Evolutionary conservation across 2,888 invertebrate genomes (phyloP).

Genomic region (Pseudococcus jackbeardsleyi): DNA sequence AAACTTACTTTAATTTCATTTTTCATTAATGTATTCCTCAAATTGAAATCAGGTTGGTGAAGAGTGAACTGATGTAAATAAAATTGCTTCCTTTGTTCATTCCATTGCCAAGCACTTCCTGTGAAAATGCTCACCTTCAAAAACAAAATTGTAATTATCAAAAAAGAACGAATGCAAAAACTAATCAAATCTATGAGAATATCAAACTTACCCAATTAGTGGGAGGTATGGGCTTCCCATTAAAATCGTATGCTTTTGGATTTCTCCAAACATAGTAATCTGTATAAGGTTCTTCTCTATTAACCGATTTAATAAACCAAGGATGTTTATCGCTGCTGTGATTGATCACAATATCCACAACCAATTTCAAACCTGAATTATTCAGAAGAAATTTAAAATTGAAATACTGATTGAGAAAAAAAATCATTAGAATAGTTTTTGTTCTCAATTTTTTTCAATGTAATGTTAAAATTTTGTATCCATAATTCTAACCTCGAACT

Average conservation of each 20-base stretch:
- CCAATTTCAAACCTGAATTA: too few species aligned
- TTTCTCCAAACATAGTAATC: conserved; percentile 86
- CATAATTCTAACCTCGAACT: conserved; percentile 68
- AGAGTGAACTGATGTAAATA: conserved; percentile 85
- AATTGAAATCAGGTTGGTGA: conserved; percentile 87
- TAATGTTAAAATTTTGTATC: background rate
- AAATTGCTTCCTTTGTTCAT: conserved; percentile 76
- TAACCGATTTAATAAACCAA: conserved; percentile 84
- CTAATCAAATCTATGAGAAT: background rate
- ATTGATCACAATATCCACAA: conserved; percentile 70
- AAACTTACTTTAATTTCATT: conserved; percentile 78
- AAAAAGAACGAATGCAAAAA: too few species aligned
- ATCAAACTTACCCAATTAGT: conserved; percentile 66
- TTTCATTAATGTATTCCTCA: conserved; percentile 78
- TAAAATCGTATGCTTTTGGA: conserved; percentile 71
- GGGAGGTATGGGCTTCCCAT: conserved; percentile 54
- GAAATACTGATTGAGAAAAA: background rate
- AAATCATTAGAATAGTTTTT: background rate
- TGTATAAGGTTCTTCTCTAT: conserved; percentile 75
- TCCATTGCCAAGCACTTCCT: conserved; percentile 82
- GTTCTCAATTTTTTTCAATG: background rate
- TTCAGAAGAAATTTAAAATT: background rate
- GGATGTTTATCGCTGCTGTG: conserved; percentile 83
- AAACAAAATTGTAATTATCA: too few species aligned
- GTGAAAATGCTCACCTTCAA: conserved; percentile 69